Evolutionary conservation across 2,888 invertebrate genomes (phyloP).

Genomic region (Pycnomerus fuliginosus): DNA sequence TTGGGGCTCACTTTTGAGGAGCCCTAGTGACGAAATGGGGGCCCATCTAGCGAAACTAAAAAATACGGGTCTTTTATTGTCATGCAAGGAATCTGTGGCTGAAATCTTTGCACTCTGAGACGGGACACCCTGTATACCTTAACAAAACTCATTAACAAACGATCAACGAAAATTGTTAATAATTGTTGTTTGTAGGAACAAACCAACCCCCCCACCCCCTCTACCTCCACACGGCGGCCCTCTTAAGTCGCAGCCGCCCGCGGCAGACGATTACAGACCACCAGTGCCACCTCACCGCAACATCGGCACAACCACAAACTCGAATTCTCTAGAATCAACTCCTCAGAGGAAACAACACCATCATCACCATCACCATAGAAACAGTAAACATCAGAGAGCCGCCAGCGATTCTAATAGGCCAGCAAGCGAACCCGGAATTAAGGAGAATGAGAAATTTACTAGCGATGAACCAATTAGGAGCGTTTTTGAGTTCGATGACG

Average conservation of each 20-base stretch:
- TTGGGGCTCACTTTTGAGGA: no score
- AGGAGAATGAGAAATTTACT: constrained; percentile 14
- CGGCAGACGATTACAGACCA: constrained; percentile 72
- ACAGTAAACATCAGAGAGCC: constrained; percentile 42
- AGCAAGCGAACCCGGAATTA: constrained; percentile 11
- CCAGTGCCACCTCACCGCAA: constrained; percentile 88
- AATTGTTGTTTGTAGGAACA: constrained; percentile 44
- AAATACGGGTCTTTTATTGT: no score
- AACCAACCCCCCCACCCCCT: constrained; percentile 48
- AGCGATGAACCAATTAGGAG: constrained; percentile 28
- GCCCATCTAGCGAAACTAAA: no score
- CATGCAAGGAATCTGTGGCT: no score
- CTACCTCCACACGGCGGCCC: constrained; percentile 57
- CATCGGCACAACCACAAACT: constrained; percentile 61
- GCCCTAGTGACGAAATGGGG: no score
- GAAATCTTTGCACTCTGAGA: no score
- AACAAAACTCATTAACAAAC: no score
- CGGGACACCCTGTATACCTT: no score
- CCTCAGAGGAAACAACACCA: constrained; percentile 50
- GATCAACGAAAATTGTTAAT: no score
- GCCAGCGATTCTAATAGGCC: constrained; percentile 10
- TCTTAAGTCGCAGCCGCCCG: constrained; percentile 40
- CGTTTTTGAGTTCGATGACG: constrained; percentile 61
- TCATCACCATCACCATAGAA: constrained; percentile 52
- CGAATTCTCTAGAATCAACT: constrained; percentile 33